Evolutionary conservation across 53 echinoderm and acorn worm genomes (phyloP), one percentile per base, ranked within the genome.

Genomic region (Patiria pectinifera): DNA sequence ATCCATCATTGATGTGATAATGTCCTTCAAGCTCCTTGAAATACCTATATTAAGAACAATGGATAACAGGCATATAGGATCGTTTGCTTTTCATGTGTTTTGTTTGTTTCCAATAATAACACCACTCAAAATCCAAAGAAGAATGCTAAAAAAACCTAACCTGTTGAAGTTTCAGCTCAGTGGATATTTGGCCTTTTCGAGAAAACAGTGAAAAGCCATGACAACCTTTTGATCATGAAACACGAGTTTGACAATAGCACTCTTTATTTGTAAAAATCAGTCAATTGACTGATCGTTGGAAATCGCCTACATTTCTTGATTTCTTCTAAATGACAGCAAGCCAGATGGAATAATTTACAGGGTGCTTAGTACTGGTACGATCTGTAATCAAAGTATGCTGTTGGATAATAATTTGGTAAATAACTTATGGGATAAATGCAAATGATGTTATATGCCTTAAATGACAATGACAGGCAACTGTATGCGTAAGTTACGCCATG

Each of bases 1-100:
- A 44, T 95, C 86, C 96, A 97, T 96, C 97, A 97, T 97, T 15
- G 62, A 66, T 19, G 44, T 43, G n/a, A 97, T 95, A 15, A 96
- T 70, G 45, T 71, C 80, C 8, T 72, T 89, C 70, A 97, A 48
- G 12, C 89, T 93, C 13, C 75, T 44, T 7, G 97, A 97, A n/a
- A 97, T 81, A 25, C 91, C 97, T 97, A 60, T 8, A 79, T 71
- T 77, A n/a, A 48, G 8, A 49, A 45, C 3, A 74, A 74, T 15
- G 15, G 66, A 53, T 53, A 6, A 53, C 0, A 53, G 53, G 53
- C 53, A 53, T 1, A 8, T 0, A 53, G 6, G 53, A 23, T 19
- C 23, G 1, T 71, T 23, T 21, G 71, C 23, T 11, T 71, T 23
- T 71, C 4, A 19, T 10, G 19, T 1, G 16, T 71, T 71, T 13